phyloP scores from a whole-genome alignment of 1,140 invertebrate species.

The Apis dorsata region DNA sequence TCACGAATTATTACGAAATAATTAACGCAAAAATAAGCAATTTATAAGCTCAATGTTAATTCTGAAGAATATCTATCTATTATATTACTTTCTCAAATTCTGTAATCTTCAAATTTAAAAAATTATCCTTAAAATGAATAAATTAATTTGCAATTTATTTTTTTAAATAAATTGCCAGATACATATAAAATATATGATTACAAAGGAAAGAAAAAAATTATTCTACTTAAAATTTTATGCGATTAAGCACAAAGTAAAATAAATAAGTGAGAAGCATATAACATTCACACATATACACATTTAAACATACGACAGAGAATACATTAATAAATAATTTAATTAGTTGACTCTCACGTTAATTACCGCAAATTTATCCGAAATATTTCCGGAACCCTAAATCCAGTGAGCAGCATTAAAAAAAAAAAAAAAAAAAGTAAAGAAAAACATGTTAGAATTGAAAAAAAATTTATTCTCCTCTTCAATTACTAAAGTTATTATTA shows the following conservation, averaged over 20 bases:
- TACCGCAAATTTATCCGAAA: constrained; percentile 78
- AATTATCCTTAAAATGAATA: background rate
- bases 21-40: too few species aligned
- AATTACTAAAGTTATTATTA: background rate
- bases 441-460: constrained; percentile 32
- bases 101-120: background rate
- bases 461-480: background rate
- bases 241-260: constrained; percentile 15
- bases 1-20: too few species aligned
- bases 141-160: background rate
- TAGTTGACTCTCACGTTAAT: constrained; percentile 68
- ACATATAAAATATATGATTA: background rate
- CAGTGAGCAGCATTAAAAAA: constrained; percentile 62
- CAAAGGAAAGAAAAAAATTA: background rate
- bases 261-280: constrained; percentile 12
- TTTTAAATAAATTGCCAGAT: background rate
- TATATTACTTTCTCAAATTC: background rate
- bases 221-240: background rate
- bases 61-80: too few species aligned
- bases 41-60: too few species aligned
- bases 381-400: constrained; percentile 72
- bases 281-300: constrained; percentile 1
- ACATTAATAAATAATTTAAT: constrained; percentile 50
- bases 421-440: constrained; percentile 34
- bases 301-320: constrained; percentile 19